Evolutionary conservation across 2,888 invertebrate species (phyloP).

Genomic region (Drosophila rellima): DNA sequence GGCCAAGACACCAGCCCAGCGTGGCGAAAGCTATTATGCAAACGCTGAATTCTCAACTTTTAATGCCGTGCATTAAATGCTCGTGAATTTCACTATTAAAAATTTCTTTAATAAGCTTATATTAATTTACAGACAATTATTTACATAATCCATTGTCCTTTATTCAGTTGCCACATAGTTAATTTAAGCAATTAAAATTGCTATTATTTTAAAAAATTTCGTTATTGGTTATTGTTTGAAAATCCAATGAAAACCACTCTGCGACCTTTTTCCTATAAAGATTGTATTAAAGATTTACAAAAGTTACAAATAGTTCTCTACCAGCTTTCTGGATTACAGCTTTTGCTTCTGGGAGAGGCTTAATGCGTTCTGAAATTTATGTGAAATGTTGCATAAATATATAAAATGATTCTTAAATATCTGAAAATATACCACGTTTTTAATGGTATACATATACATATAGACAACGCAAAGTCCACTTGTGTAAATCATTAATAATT

Average conservation of each 20-base stretch:
- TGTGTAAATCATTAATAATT: slow-evolving; percentile 58
- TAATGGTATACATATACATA: slow-evolving; percentile 25
- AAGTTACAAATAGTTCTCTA: slow-evolving; percentile 38
- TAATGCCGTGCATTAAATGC: slow-evolving; percentile 69
- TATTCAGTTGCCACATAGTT: background rate
- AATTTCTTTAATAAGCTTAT: background rate
- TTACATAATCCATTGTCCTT: background rate
- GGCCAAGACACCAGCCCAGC: slow-evolving; percentile 7
- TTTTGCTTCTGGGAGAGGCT: slow-evolving; percentile 40
- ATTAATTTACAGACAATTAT: slow-evolving; percentile 1
- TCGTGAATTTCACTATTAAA: slow-evolving; percentile 63
- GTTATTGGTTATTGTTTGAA: background rate
- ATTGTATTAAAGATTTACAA: background rate
- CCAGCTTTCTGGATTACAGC: slow-evolving; percentile 26
- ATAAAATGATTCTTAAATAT: slow-evolving; percentile 38
- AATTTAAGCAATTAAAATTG: background rate
- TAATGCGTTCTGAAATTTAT: slow-evolving; percentile 49
- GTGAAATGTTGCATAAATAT: slow-evolving; percentile 36
- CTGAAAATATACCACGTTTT: slow-evolving; percentile 20
- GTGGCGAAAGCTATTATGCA: slow-evolving; percentile 60
- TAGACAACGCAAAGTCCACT: background rate
- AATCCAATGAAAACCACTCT: background rate
- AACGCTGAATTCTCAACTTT: slow-evolving; percentile 54
- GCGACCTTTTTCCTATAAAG: background rate
- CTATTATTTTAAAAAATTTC: background rate